These are phyloP conservation scores for Montipora sp. DNA, from an alignment of 64 coral and sea anemone species.

Conservation along the genomic window DNA sequence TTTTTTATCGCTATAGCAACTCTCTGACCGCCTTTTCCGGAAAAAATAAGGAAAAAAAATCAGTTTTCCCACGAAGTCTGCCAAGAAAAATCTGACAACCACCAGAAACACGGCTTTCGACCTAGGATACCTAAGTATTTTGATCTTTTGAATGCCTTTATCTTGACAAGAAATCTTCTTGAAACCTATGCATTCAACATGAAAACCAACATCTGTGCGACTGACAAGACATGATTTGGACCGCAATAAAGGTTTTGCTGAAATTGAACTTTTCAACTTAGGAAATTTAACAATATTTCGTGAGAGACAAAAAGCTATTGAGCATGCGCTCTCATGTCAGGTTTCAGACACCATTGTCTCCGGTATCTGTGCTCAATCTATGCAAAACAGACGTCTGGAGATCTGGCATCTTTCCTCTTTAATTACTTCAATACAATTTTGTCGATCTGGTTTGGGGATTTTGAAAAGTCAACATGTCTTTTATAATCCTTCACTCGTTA, in stretches of 20 bases:
- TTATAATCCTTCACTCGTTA: constrained; percentile 56
- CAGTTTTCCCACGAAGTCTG: background rate
- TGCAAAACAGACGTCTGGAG: background rate
- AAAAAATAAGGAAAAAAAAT: background rate
- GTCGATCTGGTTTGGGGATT: background rate
- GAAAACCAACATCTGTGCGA: constrained; percentile 17
- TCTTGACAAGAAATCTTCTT: constrained; percentile 54
- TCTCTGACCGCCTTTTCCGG: background rate
- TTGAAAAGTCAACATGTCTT: constrained; percentile 40
- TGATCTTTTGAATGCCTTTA: constrained; percentile 36
- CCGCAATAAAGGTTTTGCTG: background rate
- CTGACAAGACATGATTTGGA: background rate
- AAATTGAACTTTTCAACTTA: too few species aligned
- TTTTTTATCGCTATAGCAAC: background rate
- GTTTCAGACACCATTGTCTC: constrained; percentile 9
- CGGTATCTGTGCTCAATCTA: background rate
- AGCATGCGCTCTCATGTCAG: background rate
- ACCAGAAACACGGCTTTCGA: background rate
- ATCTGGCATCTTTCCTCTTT: background rate
- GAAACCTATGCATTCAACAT: background rate
- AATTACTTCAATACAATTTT: background rate
- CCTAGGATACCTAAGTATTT: background rate
- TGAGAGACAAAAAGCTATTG: background rate
- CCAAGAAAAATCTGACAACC: background rate
- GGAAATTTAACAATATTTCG: too few species aligned